Percentiles rank a stretch among this genome's conserved stretches.
phyloP scores from a whole-genome alignment of 2,888 invertebrate genomes.

The Syrphus vitripennis region DNA sequence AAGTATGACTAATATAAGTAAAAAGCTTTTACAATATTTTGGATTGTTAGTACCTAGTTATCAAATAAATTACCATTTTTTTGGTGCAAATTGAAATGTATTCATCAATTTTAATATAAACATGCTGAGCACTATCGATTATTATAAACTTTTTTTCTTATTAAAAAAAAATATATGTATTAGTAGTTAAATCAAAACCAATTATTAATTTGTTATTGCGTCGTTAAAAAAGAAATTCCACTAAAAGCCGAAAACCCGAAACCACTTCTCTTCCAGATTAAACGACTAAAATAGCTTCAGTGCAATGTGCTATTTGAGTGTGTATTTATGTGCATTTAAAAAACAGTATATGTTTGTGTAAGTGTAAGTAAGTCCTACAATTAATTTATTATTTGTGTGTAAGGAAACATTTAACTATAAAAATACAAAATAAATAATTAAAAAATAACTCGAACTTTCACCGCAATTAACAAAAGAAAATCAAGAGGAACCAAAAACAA shows the following conservation, averaged over 20 bases:
- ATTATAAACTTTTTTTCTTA: no score
- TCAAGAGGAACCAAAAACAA: constrained; percentile 71
- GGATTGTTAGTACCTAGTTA: no score
- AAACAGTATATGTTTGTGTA: no score
- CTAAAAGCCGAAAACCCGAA: constrained; percentile 15
- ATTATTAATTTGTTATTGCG: not conserved
- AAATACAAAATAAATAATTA: constrained; percentile 23
- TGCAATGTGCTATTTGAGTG: constrained; percentile 27
- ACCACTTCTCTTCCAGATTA: constrained; percentile 19
- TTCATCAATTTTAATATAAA: no score
- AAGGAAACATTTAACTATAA: constrained; percentile 26
- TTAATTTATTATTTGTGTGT: constrained; percentile 20
- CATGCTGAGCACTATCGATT: no score
- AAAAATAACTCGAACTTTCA: constrained; percentile 53
- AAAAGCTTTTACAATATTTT: no score
- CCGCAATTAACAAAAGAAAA: constrained; percentile 42
- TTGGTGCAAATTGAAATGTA: no score
- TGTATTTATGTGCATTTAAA: constrained; percentile 25
- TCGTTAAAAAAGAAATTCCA: constrained; percentile 27
- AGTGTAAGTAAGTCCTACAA: constrained; percentile 8
- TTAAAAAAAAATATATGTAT: not conserved
- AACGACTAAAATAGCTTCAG: constrained; percentile 10
- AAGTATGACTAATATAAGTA: no score
- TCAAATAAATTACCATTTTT: no score
- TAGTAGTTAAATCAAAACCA: not conserved